Evolutionary conservation across 2,797 vertebrate genomes (phyloP).

Genomic region (Salarias fasciatus): DNA sequence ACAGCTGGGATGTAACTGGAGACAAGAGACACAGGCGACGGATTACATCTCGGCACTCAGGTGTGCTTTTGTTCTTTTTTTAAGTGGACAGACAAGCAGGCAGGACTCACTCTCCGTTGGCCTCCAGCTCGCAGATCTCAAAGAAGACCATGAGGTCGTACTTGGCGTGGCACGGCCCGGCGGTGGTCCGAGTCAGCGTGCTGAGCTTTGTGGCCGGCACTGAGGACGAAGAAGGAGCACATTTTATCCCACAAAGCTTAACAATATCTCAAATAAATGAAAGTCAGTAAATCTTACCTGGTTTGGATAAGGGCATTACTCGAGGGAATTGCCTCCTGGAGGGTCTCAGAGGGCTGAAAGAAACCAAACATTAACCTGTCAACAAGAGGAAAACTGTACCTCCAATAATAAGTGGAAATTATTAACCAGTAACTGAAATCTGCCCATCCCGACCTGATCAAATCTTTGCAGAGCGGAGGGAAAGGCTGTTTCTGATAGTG

Average conservation of each 20-base stretch:
- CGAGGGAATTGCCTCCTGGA: slow-evolving; percentile 94
- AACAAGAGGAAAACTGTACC: neutral
- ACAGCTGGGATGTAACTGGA: slow-evolving; percentile 95
- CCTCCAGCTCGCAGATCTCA: slow-evolving; percentile 98
- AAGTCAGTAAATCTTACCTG: slow-evolving; percentile 88
- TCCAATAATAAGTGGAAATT: neutral
- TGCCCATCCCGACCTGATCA: slow-evolving; percentile 86
- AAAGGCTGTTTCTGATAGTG: slow-evolving; percentile 99
- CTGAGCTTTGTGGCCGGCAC: slow-evolving; percentile 98
- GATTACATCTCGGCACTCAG: neutral
- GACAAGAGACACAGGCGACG: slow-evolving; percentile 19
- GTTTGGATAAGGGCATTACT: slow-evolving; percentile 97
- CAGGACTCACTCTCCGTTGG: slow-evolving; percentile 96
- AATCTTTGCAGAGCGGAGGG: slow-evolving; percentile 95
- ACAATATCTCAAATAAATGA: too few relatives aligned
- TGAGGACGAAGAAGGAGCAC: slow-evolving; percentile 54
- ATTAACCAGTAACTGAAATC: neutral
- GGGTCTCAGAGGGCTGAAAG: slow-evolving; percentile 90
- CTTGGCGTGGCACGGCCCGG: slow-evolving; percentile 96
- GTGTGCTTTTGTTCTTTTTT: neutral
- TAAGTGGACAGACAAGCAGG: neutral
- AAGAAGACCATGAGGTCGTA: slow-evolving; percentile 98
- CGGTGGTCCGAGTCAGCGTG: slow-evolving; percentile 89
- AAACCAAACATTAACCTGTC: neutral
- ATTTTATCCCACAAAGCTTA: neutral